Base-by-base conservation (phyloP, 2,888 invertebrate species). In the Germaria angustata region DNA sequence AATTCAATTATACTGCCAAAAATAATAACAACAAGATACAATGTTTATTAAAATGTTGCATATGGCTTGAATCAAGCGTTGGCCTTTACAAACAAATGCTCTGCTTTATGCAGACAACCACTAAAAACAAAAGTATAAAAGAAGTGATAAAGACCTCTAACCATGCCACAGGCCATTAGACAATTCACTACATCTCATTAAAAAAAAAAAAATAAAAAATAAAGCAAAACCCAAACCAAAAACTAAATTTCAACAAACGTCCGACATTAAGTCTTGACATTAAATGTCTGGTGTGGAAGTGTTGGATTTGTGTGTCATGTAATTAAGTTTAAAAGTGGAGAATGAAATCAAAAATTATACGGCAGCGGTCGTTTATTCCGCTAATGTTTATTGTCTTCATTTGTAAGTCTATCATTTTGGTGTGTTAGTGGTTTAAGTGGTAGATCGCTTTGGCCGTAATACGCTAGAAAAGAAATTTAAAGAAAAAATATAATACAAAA, bases 261-360 rank as follows among this genome's bases (percentile, higher is more conserved):
- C 24, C 36, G 9, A 49, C 22, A 65, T 28, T 39, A 39, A 66
- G 39, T 49, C 75, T 66, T 57, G 75, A 66, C 75, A 46, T 22
- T 66, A 59, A 57, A 57, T 66, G 66, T 57, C 57, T 66, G 46
- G 75, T 66, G 75, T 76, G 24, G 39, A 76, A 57, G 75, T 66
- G 75, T 49, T 79, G 72, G 72, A 79, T 72, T 79, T 66, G 65
- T 65, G 57, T 72, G 72, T 72, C 79, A 57, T 46, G 44, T 53
- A 61, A 77, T 77, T 71, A 71, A 78, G 69, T 69, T 71, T 22
- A 22, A 57, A 79, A 44, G 49, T 24, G 17, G 8, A 51, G 17
- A 17, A 61, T 39, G 36, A 53, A 41, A 44, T 15, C 34, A 72
- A 53, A 63, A 75, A 75, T 65, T 75, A 65, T 46, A 46, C 20